Evolutionary conservation across 2,797 vertebrate species (phyloP).

Genomic region (Bucorvus abyssinicus): DNA sequence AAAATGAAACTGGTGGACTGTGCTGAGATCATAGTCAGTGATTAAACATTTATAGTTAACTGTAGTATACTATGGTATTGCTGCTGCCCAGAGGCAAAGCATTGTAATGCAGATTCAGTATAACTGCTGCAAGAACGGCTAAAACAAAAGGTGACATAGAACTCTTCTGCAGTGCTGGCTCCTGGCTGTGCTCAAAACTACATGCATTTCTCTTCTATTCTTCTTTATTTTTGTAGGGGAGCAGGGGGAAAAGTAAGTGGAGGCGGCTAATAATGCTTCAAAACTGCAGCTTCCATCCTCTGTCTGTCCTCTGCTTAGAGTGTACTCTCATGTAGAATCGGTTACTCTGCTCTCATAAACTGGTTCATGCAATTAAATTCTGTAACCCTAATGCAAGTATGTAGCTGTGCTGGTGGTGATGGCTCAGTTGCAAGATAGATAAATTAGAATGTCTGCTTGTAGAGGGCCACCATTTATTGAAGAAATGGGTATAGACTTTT

Average conservation of each 20-base stretch:
- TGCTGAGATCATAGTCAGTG: conserved; percentile 47
- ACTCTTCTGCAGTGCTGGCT: neutral
- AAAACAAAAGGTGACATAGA: neutral
- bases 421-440: conserved; percentile 28
- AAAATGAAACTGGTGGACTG: conserved; percentile 50
- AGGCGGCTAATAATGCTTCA: conserved; percentile 17
- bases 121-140: conserved; percentile 26
- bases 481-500: neutral
- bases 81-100: conserved; percentile 49
- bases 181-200: neutral
- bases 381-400: conserved; percentile 32
- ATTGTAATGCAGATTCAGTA: conserved; percentile 57
- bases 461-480: neutral
- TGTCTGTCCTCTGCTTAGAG: conserved; percentile 4
- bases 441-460: conserved; percentile 48
- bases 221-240: neutral
- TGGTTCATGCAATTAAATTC: conserved; percentile 64
- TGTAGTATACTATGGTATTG: conserved; percentile 26
- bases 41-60: conserved; percentile 50
- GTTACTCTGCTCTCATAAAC: conserved; percentile 58
- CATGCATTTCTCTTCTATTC: neutral
- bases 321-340: neutral
- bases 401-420: conserved; percentile 35
- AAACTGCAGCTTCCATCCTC: neutral
- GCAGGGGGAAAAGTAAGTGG: neutral